Conservation (phyloP, 2,797 vertebrate genomes). For the Danio aesculapii region DNA sequence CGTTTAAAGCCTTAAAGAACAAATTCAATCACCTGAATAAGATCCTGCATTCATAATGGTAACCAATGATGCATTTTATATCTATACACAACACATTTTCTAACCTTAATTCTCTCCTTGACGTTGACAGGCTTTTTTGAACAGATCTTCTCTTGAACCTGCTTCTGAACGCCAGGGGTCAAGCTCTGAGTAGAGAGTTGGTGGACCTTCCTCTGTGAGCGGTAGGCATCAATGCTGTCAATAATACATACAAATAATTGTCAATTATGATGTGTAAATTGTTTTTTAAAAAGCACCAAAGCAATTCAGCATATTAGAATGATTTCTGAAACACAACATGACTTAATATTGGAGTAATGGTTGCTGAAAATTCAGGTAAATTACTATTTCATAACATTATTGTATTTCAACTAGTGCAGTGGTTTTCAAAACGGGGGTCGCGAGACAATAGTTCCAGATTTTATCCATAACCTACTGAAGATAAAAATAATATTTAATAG, state of each 20-base stretch:
- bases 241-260: neutral
- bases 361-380: neutral
- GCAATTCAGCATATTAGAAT: neutral
- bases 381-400: neutral
- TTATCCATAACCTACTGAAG: no score
- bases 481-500: no score
- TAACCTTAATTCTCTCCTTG: constrained; percentile 77
- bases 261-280: neutral
- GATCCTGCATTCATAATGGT: neutral
- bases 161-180: constrained; percentile 66
- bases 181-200: constrained; percentile 62
- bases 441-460: no score
- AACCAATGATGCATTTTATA: neutral
- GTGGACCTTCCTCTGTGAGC: constrained; percentile 73
- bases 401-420: neutral
- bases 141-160: constrained; percentile 54
- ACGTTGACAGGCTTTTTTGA: constrained; percentile 63
- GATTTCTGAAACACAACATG: neutral
- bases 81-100: neutral
- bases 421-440: no score
- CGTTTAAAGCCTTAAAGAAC: constrained; percentile 72
- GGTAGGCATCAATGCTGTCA: constrained; percentile 79
- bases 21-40: neutral
- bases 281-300: neutral
- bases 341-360: neutral